Evolutionary conservation across 2,113 vertebrate species (phyloP).

Genomic region (Leptocoma aspasia): DNA sequence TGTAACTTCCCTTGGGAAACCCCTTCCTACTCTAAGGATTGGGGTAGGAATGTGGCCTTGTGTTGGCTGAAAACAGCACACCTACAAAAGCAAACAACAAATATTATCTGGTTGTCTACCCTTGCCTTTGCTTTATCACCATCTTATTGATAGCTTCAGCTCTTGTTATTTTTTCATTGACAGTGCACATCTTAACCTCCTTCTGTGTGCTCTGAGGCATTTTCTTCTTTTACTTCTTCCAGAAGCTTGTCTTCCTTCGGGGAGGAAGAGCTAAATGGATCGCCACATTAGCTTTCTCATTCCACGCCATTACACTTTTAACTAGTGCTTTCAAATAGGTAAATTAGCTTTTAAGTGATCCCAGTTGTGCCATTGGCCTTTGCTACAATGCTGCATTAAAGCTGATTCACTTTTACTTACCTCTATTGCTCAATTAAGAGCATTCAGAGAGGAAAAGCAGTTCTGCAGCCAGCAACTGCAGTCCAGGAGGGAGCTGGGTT

Average conservation of each 20-base stretch:
- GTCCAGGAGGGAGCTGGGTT: background rate
- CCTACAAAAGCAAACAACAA: background rate
- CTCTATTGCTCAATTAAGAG: background rate
- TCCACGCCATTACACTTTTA: background rate
- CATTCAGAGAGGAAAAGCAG: background rate
- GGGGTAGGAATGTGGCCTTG: background rate
- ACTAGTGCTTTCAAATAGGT: background rate
- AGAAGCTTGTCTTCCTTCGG: background rate
- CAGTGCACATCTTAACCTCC: background rate
- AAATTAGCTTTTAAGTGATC: constrained; percentile 28
- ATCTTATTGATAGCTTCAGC: background rate
- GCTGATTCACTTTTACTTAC: constrained; percentile 23
- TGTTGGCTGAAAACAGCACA: background rate
- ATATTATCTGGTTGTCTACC: background rate
- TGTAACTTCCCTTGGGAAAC: background rate
- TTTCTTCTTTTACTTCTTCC: background rate
- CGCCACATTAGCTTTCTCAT: background rate
- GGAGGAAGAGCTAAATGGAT: background rate
- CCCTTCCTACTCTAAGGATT: background rate
- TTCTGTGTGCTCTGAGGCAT: background rate
- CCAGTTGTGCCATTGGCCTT: background rate
- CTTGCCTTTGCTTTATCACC: background rate
- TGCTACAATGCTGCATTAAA: background rate
- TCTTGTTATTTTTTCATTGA: background rate
- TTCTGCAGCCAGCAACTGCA: background rate